Conservation (phyloP, 35 echinoderm and acorn worm species). For the Hemicentrotus pulcherrimus region DNA sequence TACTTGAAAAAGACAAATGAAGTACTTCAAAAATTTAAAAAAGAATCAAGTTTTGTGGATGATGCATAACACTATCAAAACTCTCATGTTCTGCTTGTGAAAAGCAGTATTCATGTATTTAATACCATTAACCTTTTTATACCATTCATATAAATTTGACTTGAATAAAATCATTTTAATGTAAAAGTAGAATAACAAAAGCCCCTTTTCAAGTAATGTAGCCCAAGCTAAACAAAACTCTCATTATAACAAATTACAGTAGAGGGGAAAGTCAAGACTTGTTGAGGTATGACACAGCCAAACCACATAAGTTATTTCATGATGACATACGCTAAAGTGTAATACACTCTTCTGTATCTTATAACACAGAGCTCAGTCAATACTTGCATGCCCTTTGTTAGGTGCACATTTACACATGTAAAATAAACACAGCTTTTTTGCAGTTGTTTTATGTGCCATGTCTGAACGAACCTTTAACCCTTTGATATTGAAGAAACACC, state of each 20-base stretch:
- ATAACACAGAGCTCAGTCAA: too few species aligned
- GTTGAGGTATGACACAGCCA: too few species aligned
- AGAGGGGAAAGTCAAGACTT: not conserved
- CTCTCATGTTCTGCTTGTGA: not conserved
- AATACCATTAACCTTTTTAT: not conserved
- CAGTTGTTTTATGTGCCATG: too few species aligned
- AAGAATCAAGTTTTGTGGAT: not conserved
- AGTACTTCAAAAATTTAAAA: not conserved
- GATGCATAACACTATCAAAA: not conserved
- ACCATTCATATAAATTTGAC: not conserved
- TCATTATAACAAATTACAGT: not conserved
- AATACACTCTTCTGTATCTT: too few species aligned
- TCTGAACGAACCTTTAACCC: too few species aligned
- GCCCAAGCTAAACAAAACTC: slow-evolving; percentile 3
- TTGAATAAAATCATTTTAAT: not conserved
- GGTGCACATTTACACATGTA: too few species aligned
- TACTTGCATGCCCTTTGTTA: too few species aligned
- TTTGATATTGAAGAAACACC: too few species aligned
- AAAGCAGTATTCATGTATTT: not conserved
- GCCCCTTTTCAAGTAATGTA: not conserved
- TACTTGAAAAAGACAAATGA: not conserved
- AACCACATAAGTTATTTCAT: too few species aligned
- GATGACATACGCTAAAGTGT: too few species aligned
- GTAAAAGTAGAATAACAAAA: not conserved
- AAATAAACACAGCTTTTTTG: too few species aligned